Base-by-base conservation (phyloP, 2,888 invertebrate genomes). In the Drosophila formosana region DNA sequence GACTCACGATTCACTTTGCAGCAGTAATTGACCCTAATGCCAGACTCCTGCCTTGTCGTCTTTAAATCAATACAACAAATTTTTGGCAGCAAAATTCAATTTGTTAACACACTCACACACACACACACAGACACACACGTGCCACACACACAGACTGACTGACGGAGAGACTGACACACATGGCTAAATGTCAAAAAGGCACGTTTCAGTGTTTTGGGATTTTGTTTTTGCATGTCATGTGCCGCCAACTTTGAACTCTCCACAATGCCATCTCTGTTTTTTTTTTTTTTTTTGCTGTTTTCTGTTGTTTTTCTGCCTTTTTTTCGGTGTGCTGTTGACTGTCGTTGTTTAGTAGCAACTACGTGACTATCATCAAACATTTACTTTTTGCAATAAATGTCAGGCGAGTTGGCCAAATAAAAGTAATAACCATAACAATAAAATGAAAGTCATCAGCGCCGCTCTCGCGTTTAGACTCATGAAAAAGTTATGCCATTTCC, bases 151-250 rank as follows among this genome's bases (percentile, higher is more conserved):
- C 30, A 41, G 39, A 39, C 34, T 34, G 63, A 57, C 41, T 51
- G 62, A 50, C 55, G 25, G 47, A 45, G 28, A 30, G n/a, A n/a
- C 28, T 9, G 34, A 32, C 32, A 13, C 18, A 13, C 25, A 34
- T 46, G 58, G 56, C 60, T 47, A 62, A 83, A 84, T 87, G 89
- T 84, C 76, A 78, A 87, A 76, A 88, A 74, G 66, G 79, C 89
- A 84, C 89, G 89, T 84, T 89, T 71, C 88, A 78, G 85, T 89
- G 85, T 87, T 84, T 83, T 83, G 73, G 84, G 84, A 88, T 81
- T 88, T 83, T 75, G 60, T 87, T 70, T 87, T 81, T 84, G 89
- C 88, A 86, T 83, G 88, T 88, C 81, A 83, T 83, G 71, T 80
- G 68, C 53, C 68, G 61, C 81, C 70, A 83, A 88, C 79, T 88